A percentile compares a stretch with the other conserved stretches of the same genome.
These are phyloP conservation scores for Amphimallon solstitiale DNA, from an alignment of 2,888 invertebrate genomes.

Conservation along the genomic window DNA sequence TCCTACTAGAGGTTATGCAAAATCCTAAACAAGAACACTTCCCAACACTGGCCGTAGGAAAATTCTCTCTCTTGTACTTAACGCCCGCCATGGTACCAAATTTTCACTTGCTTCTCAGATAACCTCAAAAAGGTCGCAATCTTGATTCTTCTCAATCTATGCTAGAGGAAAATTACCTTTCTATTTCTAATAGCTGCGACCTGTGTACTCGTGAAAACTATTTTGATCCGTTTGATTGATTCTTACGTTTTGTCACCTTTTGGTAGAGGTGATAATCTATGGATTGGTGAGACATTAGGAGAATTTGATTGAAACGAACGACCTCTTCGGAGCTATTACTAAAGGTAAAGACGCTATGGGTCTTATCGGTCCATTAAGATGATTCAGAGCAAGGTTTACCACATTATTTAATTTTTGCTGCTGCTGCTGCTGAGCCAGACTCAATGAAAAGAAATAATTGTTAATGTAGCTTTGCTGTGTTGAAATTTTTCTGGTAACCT, in stretches of 20 bases:
- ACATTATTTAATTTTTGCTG: constrained; percentile 52
- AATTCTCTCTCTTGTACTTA: constrained; percentile 90
- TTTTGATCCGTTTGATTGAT: constrained; percentile 86
- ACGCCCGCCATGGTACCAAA: constrained; percentile 96
- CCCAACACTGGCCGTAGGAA: constrained; percentile 61
- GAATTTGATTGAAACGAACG: constrained; percentile 41
- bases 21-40: constrained; percentile 66
- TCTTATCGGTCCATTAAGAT: constrained; percentile 54
- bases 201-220: constrained; percentile 94
- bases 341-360: constrained; percentile 56
- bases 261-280: constrained; percentile 56
- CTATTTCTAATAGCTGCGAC: constrained; percentile 85
- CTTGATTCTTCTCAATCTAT: constrained; percentile 90
- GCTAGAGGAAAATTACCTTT: constrained; percentile 88
- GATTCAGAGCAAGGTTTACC: constrained; percentile 63
- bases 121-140: constrained; percentile 89
- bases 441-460: constrained; percentile 72
- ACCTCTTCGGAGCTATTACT: constrained; percentile 52
- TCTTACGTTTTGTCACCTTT: constrained; percentile 65
- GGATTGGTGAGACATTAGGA: constrained; percentile 18
- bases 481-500: too few species aligned
- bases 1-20: constrained; percentile 53
- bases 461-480: constrained; percentile 73
- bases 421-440: constrained; percentile 72
- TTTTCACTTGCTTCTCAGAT: constrained; percentile 95